These are phyloP conservation scores for Euphydryas editha DNA, from an alignment of 2,888 invertebrate species.

Conservation along the genomic window DNA sequence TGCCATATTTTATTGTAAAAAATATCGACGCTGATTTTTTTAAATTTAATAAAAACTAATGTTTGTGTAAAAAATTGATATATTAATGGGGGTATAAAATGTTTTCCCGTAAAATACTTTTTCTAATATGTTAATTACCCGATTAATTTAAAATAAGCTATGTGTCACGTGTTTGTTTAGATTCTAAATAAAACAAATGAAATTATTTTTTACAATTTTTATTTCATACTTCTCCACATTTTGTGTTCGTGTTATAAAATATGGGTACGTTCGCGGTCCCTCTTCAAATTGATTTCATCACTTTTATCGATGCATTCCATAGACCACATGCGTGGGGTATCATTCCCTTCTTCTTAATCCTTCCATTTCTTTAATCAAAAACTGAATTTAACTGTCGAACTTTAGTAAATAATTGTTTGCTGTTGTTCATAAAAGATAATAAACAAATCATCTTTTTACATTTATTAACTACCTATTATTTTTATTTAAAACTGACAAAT, in stretches of 20 bases:
- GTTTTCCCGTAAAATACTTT: conserved; percentile 13
- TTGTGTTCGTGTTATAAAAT: conserved; percentile 8
- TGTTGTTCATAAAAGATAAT: too few relatives aligned
- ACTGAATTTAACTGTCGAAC: too few relatives aligned
- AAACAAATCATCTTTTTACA: too few relatives aligned
- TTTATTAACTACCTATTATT: too few relatives aligned
- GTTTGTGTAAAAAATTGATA: not conserved
- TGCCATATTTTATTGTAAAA: conserved; percentile 13
- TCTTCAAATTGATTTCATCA: too few relatives aligned
- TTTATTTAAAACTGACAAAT: too few relatives aligned
- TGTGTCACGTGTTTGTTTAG: conserved; percentile 34
- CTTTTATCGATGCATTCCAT: too few relatives aligned
- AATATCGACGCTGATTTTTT: not conserved
- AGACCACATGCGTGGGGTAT: too few relatives aligned
- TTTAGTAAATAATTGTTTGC: too few relatives aligned
- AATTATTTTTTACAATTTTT: conserved; percentile 22
- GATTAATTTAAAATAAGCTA: conserved; percentile 28
- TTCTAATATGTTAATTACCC: conserved; percentile 27
- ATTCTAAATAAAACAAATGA: conserved; percentile 29
- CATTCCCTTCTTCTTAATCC: too few relatives aligned
- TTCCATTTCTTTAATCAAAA: too few relatives aligned
- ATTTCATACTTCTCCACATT: conserved; percentile 21
- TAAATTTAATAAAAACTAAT: not conserved
- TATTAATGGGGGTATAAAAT: conserved; percentile 7
- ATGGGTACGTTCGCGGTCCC: too few relatives aligned